Evolutionary conservation across 2,797 vertebrate species (phyloP).

Genomic region (Propithecus deckenii): DNA sequence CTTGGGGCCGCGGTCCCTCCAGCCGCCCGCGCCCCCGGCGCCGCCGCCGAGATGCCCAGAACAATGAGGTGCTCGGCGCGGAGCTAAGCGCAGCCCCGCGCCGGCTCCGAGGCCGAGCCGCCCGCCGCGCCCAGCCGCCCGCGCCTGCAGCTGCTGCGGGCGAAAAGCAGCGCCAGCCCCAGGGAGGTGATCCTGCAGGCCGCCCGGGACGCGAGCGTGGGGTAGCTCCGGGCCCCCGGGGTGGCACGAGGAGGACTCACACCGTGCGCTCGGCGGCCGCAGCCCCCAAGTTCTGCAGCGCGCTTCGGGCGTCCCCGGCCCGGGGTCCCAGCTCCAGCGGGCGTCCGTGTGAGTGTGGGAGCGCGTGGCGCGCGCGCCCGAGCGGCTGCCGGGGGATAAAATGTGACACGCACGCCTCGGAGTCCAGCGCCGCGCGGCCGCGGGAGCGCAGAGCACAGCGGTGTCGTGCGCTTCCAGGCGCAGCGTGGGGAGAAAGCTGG

Average conservation of each 20-base stretch:
- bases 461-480: background rate
- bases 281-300: background rate
- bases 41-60: constrained; percentile 49
- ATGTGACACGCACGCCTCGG: constrained; percentile 53
- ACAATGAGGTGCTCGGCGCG: constrained; percentile 78
- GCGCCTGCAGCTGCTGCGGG: background rate
- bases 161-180: background rate
- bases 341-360: constrained; percentile 5
- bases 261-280: background rate
- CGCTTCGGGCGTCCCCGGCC: background rate
- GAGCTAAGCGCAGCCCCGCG: constrained; percentile 1
- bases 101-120: background rate
- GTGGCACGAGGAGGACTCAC: background rate
- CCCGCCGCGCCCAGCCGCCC: background rate
- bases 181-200: background rate
- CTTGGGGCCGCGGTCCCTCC: background rate
- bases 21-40: background rate
- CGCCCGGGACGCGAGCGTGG: background rate
- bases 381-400: constrained; percentile 27
- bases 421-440: background rate
- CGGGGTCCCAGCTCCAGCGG: background rate
- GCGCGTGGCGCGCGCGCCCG: constrained; percentile 64
- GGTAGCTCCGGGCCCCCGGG: background rate
- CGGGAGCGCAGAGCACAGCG: background rate
- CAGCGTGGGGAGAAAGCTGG: constrained; percentile 4